phyloP scores from a whole-genome alignment of 2,888 invertebrate species.

The Morpho deidamia region DNA sequence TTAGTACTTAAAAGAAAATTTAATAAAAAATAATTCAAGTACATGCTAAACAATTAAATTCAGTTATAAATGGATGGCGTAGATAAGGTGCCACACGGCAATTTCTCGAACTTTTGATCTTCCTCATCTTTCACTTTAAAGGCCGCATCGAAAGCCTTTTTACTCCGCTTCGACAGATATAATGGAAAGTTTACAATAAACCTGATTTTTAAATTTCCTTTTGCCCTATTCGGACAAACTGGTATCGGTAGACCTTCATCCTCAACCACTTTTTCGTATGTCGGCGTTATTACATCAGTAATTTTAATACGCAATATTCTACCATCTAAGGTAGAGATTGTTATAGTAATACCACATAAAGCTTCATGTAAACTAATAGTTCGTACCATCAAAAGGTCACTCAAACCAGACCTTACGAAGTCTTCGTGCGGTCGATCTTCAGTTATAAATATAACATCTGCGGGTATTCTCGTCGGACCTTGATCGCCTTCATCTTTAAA shows the following conservation, averaged over 20 bases:
- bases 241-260: constrained; percentile 86
- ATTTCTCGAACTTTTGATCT: constrained; percentile 50
- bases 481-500: constrained; percentile 91
- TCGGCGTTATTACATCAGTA: constrained; percentile 83
- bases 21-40: neutral
- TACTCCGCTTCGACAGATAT: constrained; percentile 62
- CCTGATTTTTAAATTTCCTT: constrained; percentile 83
- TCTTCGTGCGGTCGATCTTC: constrained; percentile 84
- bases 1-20: too few species aligned
- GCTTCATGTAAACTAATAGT: constrained; percentile 83
- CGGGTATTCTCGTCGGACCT: constrained; percentile 84
- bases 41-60: neutral
- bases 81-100: constrained; percentile 55
- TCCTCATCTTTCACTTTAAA: constrained; percentile 55
- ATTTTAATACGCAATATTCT: constrained; percentile 83
- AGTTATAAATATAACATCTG: constrained; percentile 86
- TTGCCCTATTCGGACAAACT: constrained; percentile 76
- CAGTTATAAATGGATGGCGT: constrained; percentile 32
- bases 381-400: constrained; percentile 81
- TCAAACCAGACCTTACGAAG: constrained; percentile 80
- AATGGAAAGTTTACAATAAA: constrained; percentile 76
- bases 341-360: constrained; percentile 82
- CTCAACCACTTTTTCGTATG: constrained; percentile 82
- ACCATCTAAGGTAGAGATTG: constrained; percentile 83
- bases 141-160: constrained; percentile 57